A percentile compares a stretch with the other conserved stretches of the same genome.
Conservation (phyloP, 2,113 vertebrate species). For the Ardeotis arabs region DNA sequence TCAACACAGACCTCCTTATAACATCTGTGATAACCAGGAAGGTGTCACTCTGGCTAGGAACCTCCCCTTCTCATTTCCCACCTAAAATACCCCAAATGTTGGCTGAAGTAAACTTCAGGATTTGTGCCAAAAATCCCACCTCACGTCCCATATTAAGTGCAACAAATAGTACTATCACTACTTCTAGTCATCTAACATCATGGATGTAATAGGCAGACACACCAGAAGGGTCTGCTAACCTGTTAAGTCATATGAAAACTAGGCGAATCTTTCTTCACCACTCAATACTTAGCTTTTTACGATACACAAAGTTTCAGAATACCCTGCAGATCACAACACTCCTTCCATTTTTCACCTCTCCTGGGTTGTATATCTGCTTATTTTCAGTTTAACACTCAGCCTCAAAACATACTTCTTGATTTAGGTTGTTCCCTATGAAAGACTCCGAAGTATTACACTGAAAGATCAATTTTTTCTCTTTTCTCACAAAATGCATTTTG, state of each 20-base stretch:
- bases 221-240: background rate
- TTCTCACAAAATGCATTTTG: background rate
- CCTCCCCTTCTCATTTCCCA: background rate
- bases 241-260: background rate
- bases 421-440: background rate
- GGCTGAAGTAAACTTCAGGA: background rate
- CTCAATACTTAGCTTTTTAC: background rate
- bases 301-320: background rate
- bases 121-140: background rate
- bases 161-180: accelerated
- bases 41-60: background rate
- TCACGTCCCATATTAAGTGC: background rate
- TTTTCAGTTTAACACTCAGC: constrained; percentile 22
- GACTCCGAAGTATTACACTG: background rate
- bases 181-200: accelerated
- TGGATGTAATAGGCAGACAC: background rate
- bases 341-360: background rate
- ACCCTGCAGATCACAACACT: background rate
- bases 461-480: constrained; percentile 7
- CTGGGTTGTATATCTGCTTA: background rate
- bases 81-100: accelerated
- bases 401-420: constrained; percentile 25
- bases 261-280: background rate
- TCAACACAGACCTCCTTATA: background rate
- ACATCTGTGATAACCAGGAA: background rate